Evolutionary conservation across 92 coral and sea anemone species (phyloP).

Genomic region (Montipora capitata): DNA sequence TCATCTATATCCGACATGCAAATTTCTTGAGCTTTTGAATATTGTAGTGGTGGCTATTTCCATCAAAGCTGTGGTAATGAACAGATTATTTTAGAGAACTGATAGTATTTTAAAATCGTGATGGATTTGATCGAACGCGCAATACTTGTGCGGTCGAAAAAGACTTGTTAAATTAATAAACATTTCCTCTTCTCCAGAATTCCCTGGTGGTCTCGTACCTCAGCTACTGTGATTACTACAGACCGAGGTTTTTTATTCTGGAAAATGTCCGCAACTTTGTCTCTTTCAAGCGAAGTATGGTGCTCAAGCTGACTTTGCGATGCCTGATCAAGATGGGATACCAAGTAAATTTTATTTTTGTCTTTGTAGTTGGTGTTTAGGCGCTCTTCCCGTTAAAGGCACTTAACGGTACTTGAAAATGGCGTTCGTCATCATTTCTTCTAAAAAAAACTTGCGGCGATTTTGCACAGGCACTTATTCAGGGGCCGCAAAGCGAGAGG

Average conservation of each 20-base stretch:
- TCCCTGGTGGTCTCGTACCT: conserved; percentile 94
- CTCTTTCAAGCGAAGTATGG: conserved; percentile 97
- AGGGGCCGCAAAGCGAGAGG: too few relatives aligned
- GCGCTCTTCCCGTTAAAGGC: too few relatives aligned
- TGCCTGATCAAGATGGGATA: conserved; percentile 98
- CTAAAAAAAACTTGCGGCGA: too few relatives aligned
- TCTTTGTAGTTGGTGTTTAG: too few relatives aligned
- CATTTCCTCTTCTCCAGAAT: conserved; percentile 69
- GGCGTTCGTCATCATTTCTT: too few relatives aligned
- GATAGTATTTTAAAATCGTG: background rate
- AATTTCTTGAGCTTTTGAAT: too few relatives aligned
- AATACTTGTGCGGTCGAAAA: background rate
- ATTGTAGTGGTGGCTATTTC: too few relatives aligned
- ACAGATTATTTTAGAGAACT: background rate
- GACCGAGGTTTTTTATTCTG: conserved; percentile 95
- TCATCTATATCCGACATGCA: too few relatives aligned
- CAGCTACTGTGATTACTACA: conserved; percentile 97
- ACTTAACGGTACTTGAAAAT: too few relatives aligned
- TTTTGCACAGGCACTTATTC: too few relatives aligned
- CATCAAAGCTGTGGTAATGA: too few relatives aligned
- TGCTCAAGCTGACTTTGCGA: conserved; percentile 93
- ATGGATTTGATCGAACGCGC: background rate
- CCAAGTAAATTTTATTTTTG: conserved; percentile 75
- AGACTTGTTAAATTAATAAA: background rate
- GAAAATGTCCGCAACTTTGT: conserved; percentile 99